phyloP scores from a whole-genome alignment of 1,140 invertebrate genomes.

The Neodiprion virginianus region DNA sequence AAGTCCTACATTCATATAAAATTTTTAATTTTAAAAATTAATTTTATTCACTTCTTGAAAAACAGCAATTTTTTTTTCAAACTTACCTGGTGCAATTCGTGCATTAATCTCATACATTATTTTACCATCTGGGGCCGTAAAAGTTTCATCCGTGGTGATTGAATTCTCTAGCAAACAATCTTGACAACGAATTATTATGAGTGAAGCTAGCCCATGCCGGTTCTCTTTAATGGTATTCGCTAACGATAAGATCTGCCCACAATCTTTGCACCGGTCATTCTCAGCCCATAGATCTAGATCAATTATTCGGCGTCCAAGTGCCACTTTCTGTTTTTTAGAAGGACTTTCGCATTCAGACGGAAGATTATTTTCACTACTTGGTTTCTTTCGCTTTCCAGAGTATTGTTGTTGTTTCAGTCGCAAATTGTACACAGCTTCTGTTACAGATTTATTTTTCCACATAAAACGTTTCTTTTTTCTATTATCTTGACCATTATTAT shows the following conservation, averaged over 20 bases:
- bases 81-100: constrained; percentile 1
- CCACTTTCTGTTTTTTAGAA: constrained; percentile 7
- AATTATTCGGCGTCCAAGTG: constrained; percentile 4
- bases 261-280: constrained; percentile 4
- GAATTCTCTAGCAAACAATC: constrained; percentile 1
- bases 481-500: constrained; percentile 2
- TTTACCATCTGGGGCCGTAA: not conserved
- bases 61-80: not conserved
- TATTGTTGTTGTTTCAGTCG: constrained; percentile 4
- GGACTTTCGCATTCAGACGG: not conserved
- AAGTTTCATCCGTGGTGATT: constrained; percentile 4
- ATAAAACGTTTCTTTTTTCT: constrained; percentile 8
- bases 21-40: constrained; percentile 8
- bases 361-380: not conserved
- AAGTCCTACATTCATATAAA: not conserved
- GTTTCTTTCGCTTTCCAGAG: constrained; percentile 4
- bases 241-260: constrained; percentile 1
- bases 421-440: constrained; percentile 1
- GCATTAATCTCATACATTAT: constrained; percentile 5
- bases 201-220: constrained; percentile 3
- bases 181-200: not conserved
- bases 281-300: constrained; percentile 1
- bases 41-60: not conserved
- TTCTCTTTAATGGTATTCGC: constrained; percentile 1
- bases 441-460: constrained; percentile 2